Conservation (phyloP, 2,888 invertebrate genomes). For the Hydriomena furcata region DNA sequence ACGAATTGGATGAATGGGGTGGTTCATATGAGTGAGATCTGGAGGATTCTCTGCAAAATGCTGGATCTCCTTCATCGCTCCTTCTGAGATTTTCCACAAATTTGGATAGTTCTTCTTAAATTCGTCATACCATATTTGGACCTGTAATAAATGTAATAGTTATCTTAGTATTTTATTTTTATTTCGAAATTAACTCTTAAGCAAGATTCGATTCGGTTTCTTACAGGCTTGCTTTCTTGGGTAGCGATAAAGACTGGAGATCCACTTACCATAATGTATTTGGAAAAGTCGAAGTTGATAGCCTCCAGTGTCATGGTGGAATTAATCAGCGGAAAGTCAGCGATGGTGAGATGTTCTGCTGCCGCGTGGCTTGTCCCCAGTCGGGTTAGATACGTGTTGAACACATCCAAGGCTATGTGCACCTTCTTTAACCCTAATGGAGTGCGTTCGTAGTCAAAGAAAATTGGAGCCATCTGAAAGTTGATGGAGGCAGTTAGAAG, state of each 20-base stretch:
- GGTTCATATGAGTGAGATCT: conserved; percentile 86
- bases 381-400: conserved; percentile 86
- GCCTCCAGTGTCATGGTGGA: conserved; percentile 88
- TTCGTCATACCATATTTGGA: conserved; percentile 87
- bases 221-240: too few relatives aligned
- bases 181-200: too few relatives aligned
- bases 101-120: conserved; percentile 87
- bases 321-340: conserved; percentile 88
- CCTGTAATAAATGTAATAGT: conserved; percentile 44
- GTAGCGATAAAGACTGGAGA: too few relatives aligned
- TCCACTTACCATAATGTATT: conserved; percentile 32
- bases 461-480: conserved; percentile 88
- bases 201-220: too few relatives aligned
- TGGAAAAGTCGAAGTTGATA: conserved; percentile 37
- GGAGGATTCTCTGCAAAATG: conserved; percentile 89
- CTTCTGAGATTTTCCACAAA: conserved; percentile 87
- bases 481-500: too few relatives aligned
- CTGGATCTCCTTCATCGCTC: conserved; percentile 87
- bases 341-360: conserved; percentile 87
- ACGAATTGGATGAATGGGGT: conserved; percentile 89
- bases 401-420: conserved; percentile 85
- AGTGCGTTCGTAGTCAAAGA: conserved; percentile 88
- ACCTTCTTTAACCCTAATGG: conserved; percentile 87
- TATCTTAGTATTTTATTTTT: not conserved
- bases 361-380: conserved; percentile 86